These are phyloP conservation scores for Lindbergichthys nudifrons DNA, from an alignment of 2,797 vertebrate genomes.

Conservation along the genomic window DNA sequence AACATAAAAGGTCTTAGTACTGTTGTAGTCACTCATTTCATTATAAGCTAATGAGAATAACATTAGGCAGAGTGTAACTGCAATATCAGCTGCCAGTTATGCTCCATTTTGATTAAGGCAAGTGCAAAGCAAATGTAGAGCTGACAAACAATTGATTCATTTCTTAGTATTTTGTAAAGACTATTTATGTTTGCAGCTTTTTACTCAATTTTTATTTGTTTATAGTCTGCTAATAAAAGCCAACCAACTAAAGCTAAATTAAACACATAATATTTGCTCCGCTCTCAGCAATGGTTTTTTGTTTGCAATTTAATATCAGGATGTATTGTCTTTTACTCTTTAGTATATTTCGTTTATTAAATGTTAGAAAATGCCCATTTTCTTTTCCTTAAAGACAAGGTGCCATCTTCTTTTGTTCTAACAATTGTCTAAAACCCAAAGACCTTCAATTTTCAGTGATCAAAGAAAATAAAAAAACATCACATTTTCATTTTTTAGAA, in stretches of 20 bases:
- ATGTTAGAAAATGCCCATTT: not conserved
- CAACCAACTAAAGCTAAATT: not conserved
- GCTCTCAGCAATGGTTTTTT: not conserved
- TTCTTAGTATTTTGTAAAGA: not conserved
- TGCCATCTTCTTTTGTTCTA: not conserved
- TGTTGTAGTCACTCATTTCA: constrained; percentile 15
- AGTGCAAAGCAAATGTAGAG: constrained; percentile 6
- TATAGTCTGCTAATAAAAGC: too few species aligned
- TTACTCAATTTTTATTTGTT: not conserved
- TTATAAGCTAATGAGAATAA: constrained; percentile 33
- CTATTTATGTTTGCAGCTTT: not conserved
- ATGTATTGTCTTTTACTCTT: constrained; percentile 5
- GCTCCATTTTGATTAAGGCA: constrained; percentile 13
- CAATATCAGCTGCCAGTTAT: not conserved
- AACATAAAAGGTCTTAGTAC: constrained; percentile 4
- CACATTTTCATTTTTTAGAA: not conserved
- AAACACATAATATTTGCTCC: not conserved
- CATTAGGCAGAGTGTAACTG: constrained; percentile 10
- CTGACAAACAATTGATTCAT: constrained; percentile 17
- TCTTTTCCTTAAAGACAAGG: not conserved
- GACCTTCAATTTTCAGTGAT: not conserved
- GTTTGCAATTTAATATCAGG: not conserved
- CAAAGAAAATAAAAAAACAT: not conserved
- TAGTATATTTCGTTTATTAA: not conserved
- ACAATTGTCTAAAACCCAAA: not conserved